Conservation (phyloP, 2,797 vertebrate species). For the Argya squamiceps region DNA sequence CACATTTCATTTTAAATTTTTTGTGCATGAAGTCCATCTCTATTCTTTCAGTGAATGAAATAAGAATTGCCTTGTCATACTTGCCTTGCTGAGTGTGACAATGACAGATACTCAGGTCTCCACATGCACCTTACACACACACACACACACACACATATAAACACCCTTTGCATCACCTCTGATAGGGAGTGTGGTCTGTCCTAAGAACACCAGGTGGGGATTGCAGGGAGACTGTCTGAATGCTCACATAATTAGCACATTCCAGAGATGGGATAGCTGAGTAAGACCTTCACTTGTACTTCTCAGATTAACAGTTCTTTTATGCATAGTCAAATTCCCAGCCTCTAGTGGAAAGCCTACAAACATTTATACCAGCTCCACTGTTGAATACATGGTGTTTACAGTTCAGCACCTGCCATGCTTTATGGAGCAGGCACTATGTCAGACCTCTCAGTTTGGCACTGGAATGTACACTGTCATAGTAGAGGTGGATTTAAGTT, state of each 20-base stretch:
- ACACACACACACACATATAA: not conserved
- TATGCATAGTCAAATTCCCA: not conserved
- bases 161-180: not conserved
- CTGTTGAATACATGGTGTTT: not conserved
- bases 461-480: not conserved
- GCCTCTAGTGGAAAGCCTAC: not conserved
- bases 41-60: not conserved
- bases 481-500: not conserved
- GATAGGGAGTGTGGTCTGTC: not conserved
- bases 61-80: not conserved
- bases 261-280: not conserved
- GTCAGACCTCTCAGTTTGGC: not conserved
- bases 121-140: not conserved
- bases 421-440: not conserved
- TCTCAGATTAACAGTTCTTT: not conserved
- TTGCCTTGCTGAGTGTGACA: not conserved
- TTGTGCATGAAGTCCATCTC: not conserved
- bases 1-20: not conserved
- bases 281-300: not conserved
- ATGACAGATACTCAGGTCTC: not conserved
- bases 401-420: not conserved
- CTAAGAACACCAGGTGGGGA: not conserved
- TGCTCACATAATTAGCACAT: accelerated
- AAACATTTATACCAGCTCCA: not conserved
- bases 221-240: not conserved